phyloP scores from a whole-genome alignment of 2,113 vertebrate species.

The Amazona vittata region DNA sequence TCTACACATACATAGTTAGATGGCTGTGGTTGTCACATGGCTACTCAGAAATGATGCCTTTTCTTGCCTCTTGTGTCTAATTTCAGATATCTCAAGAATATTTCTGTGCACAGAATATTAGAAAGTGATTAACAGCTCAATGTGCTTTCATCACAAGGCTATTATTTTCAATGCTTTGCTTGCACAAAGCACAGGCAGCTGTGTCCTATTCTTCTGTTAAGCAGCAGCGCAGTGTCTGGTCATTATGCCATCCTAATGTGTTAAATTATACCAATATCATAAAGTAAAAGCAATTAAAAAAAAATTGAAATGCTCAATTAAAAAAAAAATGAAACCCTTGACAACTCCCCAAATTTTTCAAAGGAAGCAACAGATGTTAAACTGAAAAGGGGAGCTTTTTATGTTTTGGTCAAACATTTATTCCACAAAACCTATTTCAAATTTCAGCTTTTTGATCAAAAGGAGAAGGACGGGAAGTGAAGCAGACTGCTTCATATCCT shows the following conservation, averaged over 20 bases:
- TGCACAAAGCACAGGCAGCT: slow-evolving; percentile 60
- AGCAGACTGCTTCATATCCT: not conserved
- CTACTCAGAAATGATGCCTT: not conserved
- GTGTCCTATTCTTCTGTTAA: slow-evolving; percentile 42
- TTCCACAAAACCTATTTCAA: not conserved
- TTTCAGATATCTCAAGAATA: slow-evolving; percentile 38
- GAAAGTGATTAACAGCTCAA: slow-evolving; percentile 51
- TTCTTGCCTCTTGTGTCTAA: not conserved
- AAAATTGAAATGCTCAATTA: not conserved
- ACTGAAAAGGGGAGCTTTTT: not conserved
- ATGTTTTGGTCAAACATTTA: not conserved
- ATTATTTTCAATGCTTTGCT: slow-evolving; percentile 39
- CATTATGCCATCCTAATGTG: slow-evolving; percentile 5
- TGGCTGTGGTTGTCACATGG: not conserved
- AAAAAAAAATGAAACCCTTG: slow-evolving; percentile 37
- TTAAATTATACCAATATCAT: slow-evolving; percentile 41
- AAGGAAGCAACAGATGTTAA: slow-evolving; percentile 41
- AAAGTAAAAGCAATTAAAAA: slow-evolving; percentile 2
- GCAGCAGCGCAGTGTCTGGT: not conserved
- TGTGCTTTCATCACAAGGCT: slow-evolving; percentile 41
- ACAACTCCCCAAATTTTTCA: slow-evolving; percentile 9
- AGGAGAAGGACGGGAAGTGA: not conserved
- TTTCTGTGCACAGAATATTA: slow-evolving; percentile 25
- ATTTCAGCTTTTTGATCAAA: not conserved
- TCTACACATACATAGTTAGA: accelerated